Percentiles rank a stretch among this genome's conserved stretches.
These are phyloP conservation scores for Anser brachyrhynchus DNA, from an alignment of 2,113 vertebrate species.

Conservation along the genomic window DNA sequence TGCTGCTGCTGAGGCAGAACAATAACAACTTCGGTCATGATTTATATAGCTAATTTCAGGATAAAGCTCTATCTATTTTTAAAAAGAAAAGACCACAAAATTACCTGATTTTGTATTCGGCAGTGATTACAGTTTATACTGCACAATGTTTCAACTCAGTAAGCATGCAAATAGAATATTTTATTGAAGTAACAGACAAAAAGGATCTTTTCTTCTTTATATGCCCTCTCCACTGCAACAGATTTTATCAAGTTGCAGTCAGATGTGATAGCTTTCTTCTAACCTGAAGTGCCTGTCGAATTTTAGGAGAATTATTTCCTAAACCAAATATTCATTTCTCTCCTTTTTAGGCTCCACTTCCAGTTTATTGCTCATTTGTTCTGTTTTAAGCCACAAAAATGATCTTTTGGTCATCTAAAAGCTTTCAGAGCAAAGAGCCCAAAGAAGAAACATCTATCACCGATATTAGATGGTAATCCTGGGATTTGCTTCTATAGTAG, in stretches of 20 bases:
- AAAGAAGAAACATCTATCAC: background rate
- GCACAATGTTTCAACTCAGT: conserved; percentile 56
- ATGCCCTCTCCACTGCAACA: background rate
- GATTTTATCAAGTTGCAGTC: conserved; percentile 45
- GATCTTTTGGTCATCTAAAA: conserved; percentile 4
- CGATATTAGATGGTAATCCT: background rate
- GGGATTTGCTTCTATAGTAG: background rate
- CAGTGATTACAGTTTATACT: conserved; percentile 37
- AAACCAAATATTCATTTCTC: conserved; percentile 5
- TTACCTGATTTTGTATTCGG: conserved; percentile 25
- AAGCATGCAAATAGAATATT: conserved; percentile 58
- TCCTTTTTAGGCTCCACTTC: background rate
- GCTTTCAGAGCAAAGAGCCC: background rate
- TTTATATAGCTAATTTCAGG: conserved; percentile 59
- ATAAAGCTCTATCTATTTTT: conserved; percentile 41
- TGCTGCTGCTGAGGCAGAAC: conserved; percentile 17
- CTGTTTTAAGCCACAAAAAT: conserved; percentile 24
- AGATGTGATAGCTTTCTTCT: background rate
- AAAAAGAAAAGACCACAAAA: conserved; percentile 40
- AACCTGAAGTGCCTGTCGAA: conserved; percentile 7
- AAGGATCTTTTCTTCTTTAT: conserved; percentile 14
- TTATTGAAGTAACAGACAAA: conserved; percentile 43
- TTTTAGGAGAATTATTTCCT: conserved; percentile 44
- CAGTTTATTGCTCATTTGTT: conserved; percentile 41
- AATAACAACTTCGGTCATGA: conserved; percentile 42